A percentile compares a stretch with the other conserved stretches of the same genome.
These are phyloP conservation scores for Zingel zingel DNA, from an alignment of 2,113 vertebrate genomes.

Conservation along the genomic window DNA sequence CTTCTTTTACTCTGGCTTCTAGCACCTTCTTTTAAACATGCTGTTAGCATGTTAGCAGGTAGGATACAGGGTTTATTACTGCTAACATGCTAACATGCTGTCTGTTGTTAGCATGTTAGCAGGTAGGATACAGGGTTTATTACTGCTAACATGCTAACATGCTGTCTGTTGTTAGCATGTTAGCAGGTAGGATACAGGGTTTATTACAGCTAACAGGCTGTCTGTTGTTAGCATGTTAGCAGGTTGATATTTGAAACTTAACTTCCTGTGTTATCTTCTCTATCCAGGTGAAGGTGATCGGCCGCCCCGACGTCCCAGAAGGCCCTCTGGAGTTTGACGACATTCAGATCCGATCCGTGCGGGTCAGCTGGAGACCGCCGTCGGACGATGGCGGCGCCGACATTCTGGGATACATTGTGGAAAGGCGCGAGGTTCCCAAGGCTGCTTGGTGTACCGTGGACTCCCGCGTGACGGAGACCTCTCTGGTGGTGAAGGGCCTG, in stretches of 20 bases:
- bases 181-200: too few species aligned
- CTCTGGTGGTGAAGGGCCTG: constrained; percentile 95
- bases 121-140: too few species aligned
- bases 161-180: too few species aligned
- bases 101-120: too few species aligned
- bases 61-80: too few species aligned
- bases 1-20: too few species aligned
- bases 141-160: too few species aligned
- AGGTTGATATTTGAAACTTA: not conserved
- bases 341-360: constrained; percentile 94
- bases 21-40: too few species aligned
- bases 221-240: too few species aligned
- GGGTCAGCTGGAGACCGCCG: constrained; percentile 97
- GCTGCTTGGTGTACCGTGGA: constrained; percentile 98
- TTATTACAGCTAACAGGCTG: too few species aligned
- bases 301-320: constrained; percentile 94
- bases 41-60: too few species aligned
- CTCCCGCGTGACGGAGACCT: constrained; percentile 91
- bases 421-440: constrained; percentile 96
- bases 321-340: constrained; percentile 98
- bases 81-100: too few species aligned
- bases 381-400: constrained; percentile 96
- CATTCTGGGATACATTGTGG: constrained; percentile 93
- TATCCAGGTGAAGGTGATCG: constrained; percentile 91
- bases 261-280: not conserved